Evolutionary conservation across 2,797 vertebrate genomes (phyloP), one percentile per base, ranked within the genome.

Genomic region (Lepilemur septentrionalis): DNA sequence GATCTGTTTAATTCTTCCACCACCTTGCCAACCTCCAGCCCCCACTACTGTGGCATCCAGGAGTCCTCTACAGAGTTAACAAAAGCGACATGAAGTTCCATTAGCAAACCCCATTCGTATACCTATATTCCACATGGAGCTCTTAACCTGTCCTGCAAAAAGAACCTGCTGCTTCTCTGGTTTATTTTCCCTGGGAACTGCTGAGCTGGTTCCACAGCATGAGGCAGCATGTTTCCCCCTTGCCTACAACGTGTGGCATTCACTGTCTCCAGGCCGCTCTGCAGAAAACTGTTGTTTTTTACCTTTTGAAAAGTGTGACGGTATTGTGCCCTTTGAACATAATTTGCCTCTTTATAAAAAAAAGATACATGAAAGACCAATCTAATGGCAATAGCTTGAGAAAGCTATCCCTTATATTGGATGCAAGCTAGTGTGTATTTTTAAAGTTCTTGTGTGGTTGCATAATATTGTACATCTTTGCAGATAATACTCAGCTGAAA

Each of bases 261-360:
- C 55, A 6, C 57, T 76, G 2, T 43, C 23, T 57, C 23, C 3
- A 38, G 38, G 7, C 15, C 7, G 4, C 57, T 14, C 65, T 23
- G 41, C 18, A 0, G 55, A 12, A 55, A 59, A 4, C 48, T 14
- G 2, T 8, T n/a, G 52, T 35, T 57, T 65, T 50, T 9, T 48
- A 55, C 25, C 69, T 72, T 95, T 87, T 90, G 8, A 76, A 82
- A 94, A 76, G n/a, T 35, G 1, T 43, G 43, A 12, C 32, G 43
- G 2, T 14, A 35, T 85, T 94, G 76, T 89, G 23, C 41, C 30
- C 92, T 94, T 88, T 43, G 41, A 57, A 52, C 52, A 30, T 78
- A 76, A 78, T 35, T 87, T 73, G 22, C 23, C n/a, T 93, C 80
- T 41, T 43, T 17, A 88, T 30, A 43, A 17, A 72, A 88, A 35